Conservation (phyloP, 2,888 invertebrate genomes). For the Ephialtes manifestator region DNA sequence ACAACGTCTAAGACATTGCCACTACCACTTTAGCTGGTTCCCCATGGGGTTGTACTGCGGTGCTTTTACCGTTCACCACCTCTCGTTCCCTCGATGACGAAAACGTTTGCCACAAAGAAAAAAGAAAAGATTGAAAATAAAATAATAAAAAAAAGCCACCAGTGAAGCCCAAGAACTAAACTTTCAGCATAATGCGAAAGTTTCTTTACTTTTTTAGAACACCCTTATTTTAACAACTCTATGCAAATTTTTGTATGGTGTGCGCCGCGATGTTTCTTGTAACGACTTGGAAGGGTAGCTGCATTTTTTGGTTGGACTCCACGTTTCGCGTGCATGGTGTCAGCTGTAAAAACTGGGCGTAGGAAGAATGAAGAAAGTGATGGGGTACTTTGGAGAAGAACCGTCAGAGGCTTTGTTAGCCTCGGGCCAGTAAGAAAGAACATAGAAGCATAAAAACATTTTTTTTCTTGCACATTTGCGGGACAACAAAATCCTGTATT, state of each 20-base stretch:
- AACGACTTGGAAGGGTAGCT: not conserved
- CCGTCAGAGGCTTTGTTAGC: conserved; percentile 77
- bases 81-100: conserved; percentile 65
- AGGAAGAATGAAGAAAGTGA: conserved; percentile 75
- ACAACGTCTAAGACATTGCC: conserved; percentile 42
- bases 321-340: conserved; percentile 6
- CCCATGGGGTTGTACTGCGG: conserved; percentile 43
- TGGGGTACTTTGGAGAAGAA: conserved; percentile 77
- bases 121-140: conserved; percentile 4
- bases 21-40: conserved; percentile 52
- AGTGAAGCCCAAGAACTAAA: conserved; percentile 5
- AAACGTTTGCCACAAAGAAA: conserved; percentile 63
- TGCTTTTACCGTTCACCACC: conserved; percentile 28
- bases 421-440: not conserved
- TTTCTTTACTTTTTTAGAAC: conserved; percentile 8
- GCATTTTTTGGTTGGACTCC: not conserved
- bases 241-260: conserved; percentile 33
- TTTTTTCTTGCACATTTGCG: not conserved
- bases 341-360: conserved; percentile 46
- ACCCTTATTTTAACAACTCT: conserved; percentile 18
- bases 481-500: not conserved
- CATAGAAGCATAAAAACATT: not conserved
- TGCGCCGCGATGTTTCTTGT: not conserved
- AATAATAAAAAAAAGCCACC: not conserved
- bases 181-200: conserved; percentile 19